Base-by-base conservation (phyloP, 2,888 invertebrate species). In the Ormyrus thymus region DNA sequence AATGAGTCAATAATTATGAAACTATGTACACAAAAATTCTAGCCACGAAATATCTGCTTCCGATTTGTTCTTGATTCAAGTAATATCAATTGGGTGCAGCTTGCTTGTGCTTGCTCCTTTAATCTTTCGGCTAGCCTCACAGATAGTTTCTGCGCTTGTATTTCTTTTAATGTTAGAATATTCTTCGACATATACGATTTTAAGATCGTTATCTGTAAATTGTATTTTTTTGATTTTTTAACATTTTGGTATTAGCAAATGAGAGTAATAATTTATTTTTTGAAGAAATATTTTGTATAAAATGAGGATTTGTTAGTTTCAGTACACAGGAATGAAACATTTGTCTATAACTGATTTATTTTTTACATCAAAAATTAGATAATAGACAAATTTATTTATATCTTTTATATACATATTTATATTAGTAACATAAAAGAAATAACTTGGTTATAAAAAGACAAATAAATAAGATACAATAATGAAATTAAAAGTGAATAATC, bases 51-150 rank as follows among this genome's bases (percentile, higher is more conserved):
- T 69, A 50, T 64, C 15, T 69, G 15, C 64, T 76, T 76, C 69
- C 43, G 69, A 70, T 76, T 69, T 76, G 68, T 45, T 70, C 76
- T 70, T 56, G 43, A 68, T 56, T 55, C 45, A 10, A 29, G 29
- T 56, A 62, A 69, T 70, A 58, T 58, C 13, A 58, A n/a, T 65
- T 58, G 15, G 55, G 11, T 56, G 29, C 43, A 62, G 62, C 50
- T 43, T 10, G 69, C 76, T 76, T 76, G 76, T 76, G 76, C 69
- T 70, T 7, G 56, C 62, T 69, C 46, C 0, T 29, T 71, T 43
- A 48, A n/a, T 61, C 46, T 15, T 10, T 53, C 5, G 9, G 10
- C 13, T 62, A 58, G 64, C 64, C 72, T 72, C 72, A 29, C 56
- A 64, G n/a, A 62, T n/a, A 6, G 13, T 46, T 62, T 58, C 29